These are phyloP conservation scores for Rhinoraja longicauda DNA, from an alignment of 2,797 vertebrate genomes.

Conservation along the genomic window DNA sequence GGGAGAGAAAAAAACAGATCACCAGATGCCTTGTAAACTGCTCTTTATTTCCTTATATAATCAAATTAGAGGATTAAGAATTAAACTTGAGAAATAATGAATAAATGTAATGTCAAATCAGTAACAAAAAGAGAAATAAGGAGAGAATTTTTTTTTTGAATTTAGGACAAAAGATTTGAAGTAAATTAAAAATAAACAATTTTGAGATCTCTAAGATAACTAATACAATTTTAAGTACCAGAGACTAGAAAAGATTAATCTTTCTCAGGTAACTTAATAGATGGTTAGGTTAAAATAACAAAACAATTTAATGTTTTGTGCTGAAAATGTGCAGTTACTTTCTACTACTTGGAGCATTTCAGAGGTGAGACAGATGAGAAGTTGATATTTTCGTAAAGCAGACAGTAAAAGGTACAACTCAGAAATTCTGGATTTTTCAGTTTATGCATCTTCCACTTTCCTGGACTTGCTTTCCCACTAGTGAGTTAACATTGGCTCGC, in stretches of 20 bases:
- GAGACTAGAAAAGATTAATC: too few relatives aligned
- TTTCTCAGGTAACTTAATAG: too few relatives aligned
- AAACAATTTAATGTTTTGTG: too few relatives aligned
- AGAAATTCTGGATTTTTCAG: background rate
- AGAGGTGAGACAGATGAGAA: background rate
- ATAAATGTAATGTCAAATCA: background rate
- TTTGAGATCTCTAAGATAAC: too few relatives aligned
- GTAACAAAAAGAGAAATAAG: background rate
- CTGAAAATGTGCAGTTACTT: background rate
- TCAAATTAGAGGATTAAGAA: background rate
- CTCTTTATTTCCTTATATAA: background rate
- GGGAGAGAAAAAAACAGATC: background rate
- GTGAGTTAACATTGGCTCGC: background rate
- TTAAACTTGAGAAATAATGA: background rate
- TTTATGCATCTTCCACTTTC: background rate
- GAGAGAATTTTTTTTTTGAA: background rate
- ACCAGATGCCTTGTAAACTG: background rate
- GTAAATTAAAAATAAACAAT: too few relatives aligned
- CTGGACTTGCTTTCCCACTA: background rate
- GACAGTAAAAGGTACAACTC: background rate
- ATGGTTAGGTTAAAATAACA: too few relatives aligned
- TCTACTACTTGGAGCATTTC: background rate
- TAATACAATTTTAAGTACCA: too few relatives aligned
- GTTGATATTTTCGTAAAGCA: background rate
- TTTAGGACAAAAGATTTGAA: background rate